Base-by-base conservation (phyloP, 2,888 invertebrate species). In the Rotaria macrura region DNA sequence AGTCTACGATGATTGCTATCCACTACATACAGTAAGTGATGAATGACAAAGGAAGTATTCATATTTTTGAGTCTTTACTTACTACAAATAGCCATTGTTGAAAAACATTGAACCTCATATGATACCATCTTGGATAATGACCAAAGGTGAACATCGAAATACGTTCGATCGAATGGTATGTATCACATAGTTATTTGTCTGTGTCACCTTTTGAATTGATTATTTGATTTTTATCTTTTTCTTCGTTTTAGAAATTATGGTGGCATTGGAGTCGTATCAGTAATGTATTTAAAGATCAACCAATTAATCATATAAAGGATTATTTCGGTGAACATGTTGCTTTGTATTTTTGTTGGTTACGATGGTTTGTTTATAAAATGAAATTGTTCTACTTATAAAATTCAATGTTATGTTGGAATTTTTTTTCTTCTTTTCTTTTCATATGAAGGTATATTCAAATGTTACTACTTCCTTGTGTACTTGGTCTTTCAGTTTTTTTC, bases 291-390 rank as follows among this genome's bases (percentile, higher is more conserved):
- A 49, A 34, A 38, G 52, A 84, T 34, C 84, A 84, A 20, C 84
- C 84, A 52, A 38, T 52, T n/a, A 34, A 4, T n/a, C 49, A 84
- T 52, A 84, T 84, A 1, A 84, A 43, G 52, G 84, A 84, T 34
- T 84, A 84, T 84, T 84, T 49, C 52, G 84, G 84, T 52, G 84
- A 84, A 84, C 84, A 54, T 52, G 54, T 84, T 84, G 84, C 84
- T 25, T 52, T 84, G 23, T 84, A 79, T 79, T 79, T 79, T 25
- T 40, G 25, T 43, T 79, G 79, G 79, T 14, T 79, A 43, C 40
- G 79, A 43, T 79, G 79, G 79, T 79, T 43, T 79, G 43, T 43
- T 43, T 38, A 5, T 9, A 38, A 5, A 10, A 43, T 2, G 38
- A 7, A 7, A 38, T 20, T 23, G 1, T 34, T 20, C 9, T 17